These are phyloP conservation scores for Pao palembangensis DNA, from an alignment of 2,113 vertebrate genomes.

Conservation along the genomic window DNA sequence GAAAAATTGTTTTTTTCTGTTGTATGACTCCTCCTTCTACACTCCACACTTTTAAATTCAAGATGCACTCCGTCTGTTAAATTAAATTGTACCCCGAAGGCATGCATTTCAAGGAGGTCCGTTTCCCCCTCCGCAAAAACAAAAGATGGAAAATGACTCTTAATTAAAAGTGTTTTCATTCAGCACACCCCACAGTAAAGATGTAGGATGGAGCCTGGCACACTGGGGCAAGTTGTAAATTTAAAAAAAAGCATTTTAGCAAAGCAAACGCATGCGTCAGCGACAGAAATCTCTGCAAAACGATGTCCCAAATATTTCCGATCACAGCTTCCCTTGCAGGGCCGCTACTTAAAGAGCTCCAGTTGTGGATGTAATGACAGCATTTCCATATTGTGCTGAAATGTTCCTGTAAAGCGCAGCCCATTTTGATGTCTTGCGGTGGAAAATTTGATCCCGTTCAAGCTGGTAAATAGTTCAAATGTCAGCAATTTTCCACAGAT, in stretches of 20 bases:
- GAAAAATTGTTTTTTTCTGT: neutral
- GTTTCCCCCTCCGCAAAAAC: conserved; percentile 41
- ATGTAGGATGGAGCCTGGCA: neutral
- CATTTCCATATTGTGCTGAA: neutral
- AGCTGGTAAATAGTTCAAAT: conserved; percentile 17
- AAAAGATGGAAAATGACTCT: conserved; percentile 37
- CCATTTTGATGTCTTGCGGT: conserved; percentile 44
- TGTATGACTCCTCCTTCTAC: conserved; percentile 1
- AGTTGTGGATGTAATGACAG: too few species aligned
- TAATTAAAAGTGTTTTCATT: neutral
- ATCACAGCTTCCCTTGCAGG: too few species aligned
- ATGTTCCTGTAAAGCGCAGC: conserved; percentile 44
- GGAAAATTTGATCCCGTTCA: conserved; percentile 14
- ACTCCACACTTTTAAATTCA: conserved; percentile 54
- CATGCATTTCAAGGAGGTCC: conserved; percentile 25
- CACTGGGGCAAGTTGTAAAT: too few species aligned
- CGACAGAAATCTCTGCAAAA: too few species aligned
- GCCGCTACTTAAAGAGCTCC: too few species aligned
- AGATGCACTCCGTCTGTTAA: conserved; percentile 64
- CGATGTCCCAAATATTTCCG: too few species aligned
- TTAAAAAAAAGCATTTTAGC: too few species aligned
- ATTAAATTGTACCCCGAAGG: conserved; percentile 55
- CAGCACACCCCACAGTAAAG: neutral
- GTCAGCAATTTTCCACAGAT: conserved; percentile 2
- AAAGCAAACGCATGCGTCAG: too few species aligned